A percentile compares a stretch with the other conserved stretches of the same genome.
Evolutionary conservation across 2,797 vertebrate genomes (phyloP).

Genomic region (Spea hammondii): DNA sequence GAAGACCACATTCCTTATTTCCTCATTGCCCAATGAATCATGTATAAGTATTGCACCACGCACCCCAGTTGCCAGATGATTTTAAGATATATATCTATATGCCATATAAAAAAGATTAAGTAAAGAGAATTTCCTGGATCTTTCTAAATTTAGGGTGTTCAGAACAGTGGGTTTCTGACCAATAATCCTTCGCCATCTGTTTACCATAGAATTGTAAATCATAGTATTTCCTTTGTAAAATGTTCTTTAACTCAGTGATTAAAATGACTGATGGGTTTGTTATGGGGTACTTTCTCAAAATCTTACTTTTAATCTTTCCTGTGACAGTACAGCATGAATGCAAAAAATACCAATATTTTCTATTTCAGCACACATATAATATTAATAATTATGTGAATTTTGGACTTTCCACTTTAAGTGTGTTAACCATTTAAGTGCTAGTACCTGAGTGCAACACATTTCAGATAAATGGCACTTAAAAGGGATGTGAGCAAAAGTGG

Average conservation of each 20-base stretch:
- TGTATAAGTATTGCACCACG: constrained; percentile 16
- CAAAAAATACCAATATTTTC: background rate
- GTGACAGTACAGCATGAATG: background rate
- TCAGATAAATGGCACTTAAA: too few species aligned
- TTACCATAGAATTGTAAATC: constrained; percentile 9
- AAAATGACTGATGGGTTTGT: background rate
- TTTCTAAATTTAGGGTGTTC: background rate
- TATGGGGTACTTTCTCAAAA: background rate
- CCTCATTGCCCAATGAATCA: constrained; percentile 27
- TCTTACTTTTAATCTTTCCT: background rate
- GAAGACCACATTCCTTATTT: constrained; percentile 23
- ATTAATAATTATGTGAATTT: background rate
- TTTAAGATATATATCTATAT: constrained; percentile 8
- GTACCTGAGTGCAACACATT: too few species aligned
- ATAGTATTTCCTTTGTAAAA: background rate
- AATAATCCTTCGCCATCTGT: constrained; percentile 1
- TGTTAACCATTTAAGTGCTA: too few species aligned
- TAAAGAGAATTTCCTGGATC: background rate
- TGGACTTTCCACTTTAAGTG: too few species aligned
- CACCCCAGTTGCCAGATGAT: constrained; percentile 11
- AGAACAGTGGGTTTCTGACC: background rate
- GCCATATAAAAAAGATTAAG: background rate
- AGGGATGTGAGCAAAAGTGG: too few species aligned
- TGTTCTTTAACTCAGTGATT: background rate
- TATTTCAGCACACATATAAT: background rate